phyloP scores from a whole-genome alignment of 2,888 invertebrate species.

The Lasioglossum oenotherae region DNA sequence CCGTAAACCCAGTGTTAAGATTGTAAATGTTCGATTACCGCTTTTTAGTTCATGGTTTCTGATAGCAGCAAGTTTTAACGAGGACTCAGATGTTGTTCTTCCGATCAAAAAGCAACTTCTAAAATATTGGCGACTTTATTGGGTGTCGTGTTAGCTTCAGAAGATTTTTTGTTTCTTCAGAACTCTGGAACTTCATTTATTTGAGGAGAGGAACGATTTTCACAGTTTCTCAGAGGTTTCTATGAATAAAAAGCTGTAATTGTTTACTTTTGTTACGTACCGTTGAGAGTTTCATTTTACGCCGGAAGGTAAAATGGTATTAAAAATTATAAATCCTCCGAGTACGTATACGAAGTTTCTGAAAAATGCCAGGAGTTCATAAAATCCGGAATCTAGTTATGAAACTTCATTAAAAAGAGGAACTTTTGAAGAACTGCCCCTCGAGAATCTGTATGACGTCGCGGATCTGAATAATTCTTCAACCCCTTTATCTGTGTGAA shows the following conservation, averaged over 20 bases:
- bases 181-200: too few species aligned
- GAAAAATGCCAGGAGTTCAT: neutral
- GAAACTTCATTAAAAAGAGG: neutral
- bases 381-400: neutral
- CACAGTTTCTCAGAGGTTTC: neutral
- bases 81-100: neutral
- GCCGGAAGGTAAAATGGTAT: neutral
- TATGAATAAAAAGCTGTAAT: neutral
- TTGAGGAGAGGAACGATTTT: neutral
- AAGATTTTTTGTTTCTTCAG: too few species aligned
- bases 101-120: neutral
- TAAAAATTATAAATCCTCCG: neutral
- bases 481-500: neutral
- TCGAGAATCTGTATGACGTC: neutral
- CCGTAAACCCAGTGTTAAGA: neutral
- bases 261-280: neutral
- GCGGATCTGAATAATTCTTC: neutral
- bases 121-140: neutral
- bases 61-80: neutral
- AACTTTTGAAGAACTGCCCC: neutral
- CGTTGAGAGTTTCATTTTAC: neutral
- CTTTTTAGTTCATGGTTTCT: neutral
- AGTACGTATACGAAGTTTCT: neutral
- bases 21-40: neutral
- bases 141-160: too few species aligned